Evolutionary conservation across 2,797 vertebrate genomes (phyloP).

Genomic region (Zenarchopterus dispar): DNA sequence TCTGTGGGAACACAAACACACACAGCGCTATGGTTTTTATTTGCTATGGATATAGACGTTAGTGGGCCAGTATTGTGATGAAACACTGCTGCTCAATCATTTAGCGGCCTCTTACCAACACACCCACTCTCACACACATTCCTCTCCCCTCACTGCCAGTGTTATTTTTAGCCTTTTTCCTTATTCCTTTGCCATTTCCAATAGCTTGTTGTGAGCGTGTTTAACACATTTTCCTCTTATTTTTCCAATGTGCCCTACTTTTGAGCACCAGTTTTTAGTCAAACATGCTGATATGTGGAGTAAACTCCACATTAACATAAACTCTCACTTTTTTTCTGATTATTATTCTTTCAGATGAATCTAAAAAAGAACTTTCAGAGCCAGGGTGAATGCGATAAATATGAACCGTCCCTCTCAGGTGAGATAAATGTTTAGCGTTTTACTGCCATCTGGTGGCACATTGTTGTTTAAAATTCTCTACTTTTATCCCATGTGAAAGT

Average conservation of each 20-base stretch:
- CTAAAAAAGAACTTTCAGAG: constrained; percentile 56
- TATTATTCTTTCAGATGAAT: constrained; percentile 64
- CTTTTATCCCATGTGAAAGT: no score
- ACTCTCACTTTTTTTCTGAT: background rate
- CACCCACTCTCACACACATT: constrained; percentile 39
- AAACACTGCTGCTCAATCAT: constrained; percentile 66
- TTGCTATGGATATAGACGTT: constrained; percentile 53
- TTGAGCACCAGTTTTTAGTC: constrained; percentile 1
- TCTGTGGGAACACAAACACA: constrained; percentile 8
- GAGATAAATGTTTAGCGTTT: constrained; percentile 50
- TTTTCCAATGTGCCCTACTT: constrained; percentile 22
- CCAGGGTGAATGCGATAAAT: constrained; percentile 16
- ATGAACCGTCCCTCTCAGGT: constrained; percentile 80
- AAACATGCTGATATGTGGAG: background rate
- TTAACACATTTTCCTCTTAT: constrained; percentile 28
- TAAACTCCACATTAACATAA: constrained; percentile 1
- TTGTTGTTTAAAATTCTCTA: constrained; percentile 9
- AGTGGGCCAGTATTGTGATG: constrained; percentile 66
- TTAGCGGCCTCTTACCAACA: constrained; percentile 56
- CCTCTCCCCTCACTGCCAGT: constrained; percentile 37
- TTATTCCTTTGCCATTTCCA: constrained; percentile 36
- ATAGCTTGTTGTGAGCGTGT: constrained; percentile 26
- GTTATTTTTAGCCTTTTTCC: constrained; percentile 59
- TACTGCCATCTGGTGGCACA: constrained; percentile 76
- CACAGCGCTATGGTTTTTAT: constrained; percentile 52